phyloP scores from a whole-genome alignment of 2,113 vertebrate genomes.

The Rhinopithecus roxellana region DNA sequence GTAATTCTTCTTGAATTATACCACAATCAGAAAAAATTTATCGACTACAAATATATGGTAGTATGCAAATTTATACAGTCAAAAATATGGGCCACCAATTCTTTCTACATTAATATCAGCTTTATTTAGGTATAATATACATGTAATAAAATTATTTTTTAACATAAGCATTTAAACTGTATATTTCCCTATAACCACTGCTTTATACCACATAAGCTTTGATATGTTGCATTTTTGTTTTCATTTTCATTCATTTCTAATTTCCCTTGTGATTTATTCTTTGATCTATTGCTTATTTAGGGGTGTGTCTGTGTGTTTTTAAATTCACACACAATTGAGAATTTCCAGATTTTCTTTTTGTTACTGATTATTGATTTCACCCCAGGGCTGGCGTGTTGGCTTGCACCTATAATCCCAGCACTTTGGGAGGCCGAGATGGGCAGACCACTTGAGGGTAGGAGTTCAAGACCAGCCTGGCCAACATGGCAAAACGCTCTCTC shows the following conservation, averaged over 20 bases:
- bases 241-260: conserved; percentile 33
- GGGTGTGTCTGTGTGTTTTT: not conserved
- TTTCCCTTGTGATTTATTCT: conserved; percentile 40
- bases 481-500: not conserved
- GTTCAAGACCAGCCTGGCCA: not conserved
- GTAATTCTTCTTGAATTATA: conserved; percentile 9
- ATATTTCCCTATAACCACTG: not conserved
- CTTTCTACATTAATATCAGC: not conserved
- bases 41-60: not conserved
- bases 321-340: conserved; percentile 8
- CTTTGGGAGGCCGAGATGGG: not conserved
- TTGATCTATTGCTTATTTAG: conserved; percentile 9
- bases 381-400: not conserved
- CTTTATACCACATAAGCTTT: not conserved
- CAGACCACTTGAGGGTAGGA: not conserved
- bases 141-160: not conserved
- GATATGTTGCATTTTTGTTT: not conserved
- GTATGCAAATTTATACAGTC: not conserved
- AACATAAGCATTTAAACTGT: not conserved
- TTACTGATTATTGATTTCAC: not conserved
- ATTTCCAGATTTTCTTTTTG: not conserved
- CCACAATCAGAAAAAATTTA: conserved; percentile 23
- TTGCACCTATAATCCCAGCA: not conserved
- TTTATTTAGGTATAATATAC: conserved; percentile 11
- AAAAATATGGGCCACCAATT: conserved; percentile 32